Evolutionary conservation across 2,113 vertebrate genomes (phyloP).

Genomic region (Chionomys nivalis): DNA sequence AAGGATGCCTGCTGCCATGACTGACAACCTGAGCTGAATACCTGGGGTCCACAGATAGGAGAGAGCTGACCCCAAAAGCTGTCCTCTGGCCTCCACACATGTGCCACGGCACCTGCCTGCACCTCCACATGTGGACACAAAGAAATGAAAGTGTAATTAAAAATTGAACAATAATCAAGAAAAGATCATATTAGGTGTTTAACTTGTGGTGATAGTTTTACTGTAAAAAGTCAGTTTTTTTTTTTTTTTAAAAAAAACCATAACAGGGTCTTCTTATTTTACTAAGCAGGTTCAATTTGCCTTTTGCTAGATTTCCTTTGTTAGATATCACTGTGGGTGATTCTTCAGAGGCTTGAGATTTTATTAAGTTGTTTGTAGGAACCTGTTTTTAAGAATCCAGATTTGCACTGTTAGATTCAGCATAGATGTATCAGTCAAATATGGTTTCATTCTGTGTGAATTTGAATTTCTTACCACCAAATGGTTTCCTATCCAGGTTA

Average conservation of each 20-base stretch:
- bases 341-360: neutral
- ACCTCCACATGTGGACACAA: neutral
- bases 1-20: neutral
- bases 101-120: neutral
- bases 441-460: neutral
- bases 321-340: neutral
- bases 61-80: neutral
- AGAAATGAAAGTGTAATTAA: neutral
- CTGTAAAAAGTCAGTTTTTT: neutral
- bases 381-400: neutral
- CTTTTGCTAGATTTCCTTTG: neutral
- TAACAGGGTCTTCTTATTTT: neutral
- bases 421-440: neutral
- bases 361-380: neutral
- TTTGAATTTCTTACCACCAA: neutral
- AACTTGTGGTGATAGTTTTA: neutral
- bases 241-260: neutral
- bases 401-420: neutral
- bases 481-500: neutral
- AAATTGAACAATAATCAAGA: neutral
- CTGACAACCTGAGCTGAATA: neutral
- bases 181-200: neutral
- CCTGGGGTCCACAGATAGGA: neutral
- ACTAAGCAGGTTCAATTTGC: neutral
- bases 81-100: neutral